Base-by-base conservation (phyloP, 2,888 invertebrate genomes). In the Ormyrus rosae region DNA sequence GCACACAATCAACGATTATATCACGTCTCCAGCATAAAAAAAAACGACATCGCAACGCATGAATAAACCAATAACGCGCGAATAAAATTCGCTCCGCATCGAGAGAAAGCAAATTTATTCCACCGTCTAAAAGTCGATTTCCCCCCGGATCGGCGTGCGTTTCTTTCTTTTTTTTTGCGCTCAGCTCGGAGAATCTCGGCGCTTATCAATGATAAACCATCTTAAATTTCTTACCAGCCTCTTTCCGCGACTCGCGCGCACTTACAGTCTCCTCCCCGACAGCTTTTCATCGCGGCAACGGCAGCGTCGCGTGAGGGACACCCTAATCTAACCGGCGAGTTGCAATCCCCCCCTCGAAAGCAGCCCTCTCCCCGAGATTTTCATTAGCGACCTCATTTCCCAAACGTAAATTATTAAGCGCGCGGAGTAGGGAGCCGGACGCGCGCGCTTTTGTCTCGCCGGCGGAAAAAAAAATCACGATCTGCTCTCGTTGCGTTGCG, bases 161-260 rank as follows among this genome's bases (percentile, higher is more conserved):
- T 34, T 34, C 2, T 34, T 34, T 34, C 34, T 2, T 34, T 34
- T 34, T 0, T 34, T 34, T 34, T 34, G 19, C 19, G 19, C 34
- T 34, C 34, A 34, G 1, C 34, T 34, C 34, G 34, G 34, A 34
- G 34, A 34, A 34, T 34, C 34, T 34, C 34, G 34, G 34, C 2
- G 2, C 51, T 77, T 77, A 70, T 77, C 76, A 69, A 55, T 56
- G 56, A 70, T 69, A 69, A 19, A 77, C 69, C 61, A 69, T 56
- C 61, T 63, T 70, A 70, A 77, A 77, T 70, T 77, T 70, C 70
- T 77, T 53, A 70, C 64, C 70, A 77, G 58, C 56, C 64, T 77
- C 77, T 77, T 70, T 63, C 61, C 55, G 45, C 60, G 46, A 51
- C 67, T 75, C n/a, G n/a, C 58, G 34, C 34, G 34, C 34, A 77